A percentile compares a stretch with the other conserved stretches of the same genome.
Conservation (phyloP, 2,113 vertebrate genomes). For the Oriolus oriolus region DNA sequence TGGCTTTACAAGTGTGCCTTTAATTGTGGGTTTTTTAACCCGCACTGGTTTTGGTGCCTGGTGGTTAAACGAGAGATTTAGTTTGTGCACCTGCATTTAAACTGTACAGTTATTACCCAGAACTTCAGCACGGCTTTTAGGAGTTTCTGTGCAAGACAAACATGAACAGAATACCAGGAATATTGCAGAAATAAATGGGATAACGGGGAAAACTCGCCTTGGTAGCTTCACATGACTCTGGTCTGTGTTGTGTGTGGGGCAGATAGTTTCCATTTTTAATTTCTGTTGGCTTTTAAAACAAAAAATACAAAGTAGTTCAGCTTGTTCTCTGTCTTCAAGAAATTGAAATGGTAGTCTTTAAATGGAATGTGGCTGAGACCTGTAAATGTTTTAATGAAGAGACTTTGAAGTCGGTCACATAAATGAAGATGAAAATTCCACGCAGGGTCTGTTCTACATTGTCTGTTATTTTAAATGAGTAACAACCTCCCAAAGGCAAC, state of each 20-base stretch:
- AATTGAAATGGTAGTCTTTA: neutral
- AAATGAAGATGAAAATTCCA: neutral
- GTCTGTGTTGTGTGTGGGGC: accelerated
- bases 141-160: neutral
- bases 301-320: neutral
- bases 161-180: neutral
- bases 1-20: neutral
- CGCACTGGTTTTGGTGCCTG: neutral
- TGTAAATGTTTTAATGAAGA: neutral
- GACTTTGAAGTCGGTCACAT: accelerated
- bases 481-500: neutral
- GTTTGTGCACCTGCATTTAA: neutral
- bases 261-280: neutral
- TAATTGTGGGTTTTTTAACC: neutral
- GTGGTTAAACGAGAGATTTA: neutral
- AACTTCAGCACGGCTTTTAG: neutral
- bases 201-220: neutral
- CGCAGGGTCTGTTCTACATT: neutral
- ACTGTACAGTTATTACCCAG: neutral
- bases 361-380: neutral
- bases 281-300: neutral
- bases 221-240: neutral
- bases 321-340: neutral
- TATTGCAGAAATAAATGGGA: neutral
- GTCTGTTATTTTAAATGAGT: neutral